Base-by-base conservation (phyloP, 2,113 vertebrate genomes). In the Pipa parva region DNA sequence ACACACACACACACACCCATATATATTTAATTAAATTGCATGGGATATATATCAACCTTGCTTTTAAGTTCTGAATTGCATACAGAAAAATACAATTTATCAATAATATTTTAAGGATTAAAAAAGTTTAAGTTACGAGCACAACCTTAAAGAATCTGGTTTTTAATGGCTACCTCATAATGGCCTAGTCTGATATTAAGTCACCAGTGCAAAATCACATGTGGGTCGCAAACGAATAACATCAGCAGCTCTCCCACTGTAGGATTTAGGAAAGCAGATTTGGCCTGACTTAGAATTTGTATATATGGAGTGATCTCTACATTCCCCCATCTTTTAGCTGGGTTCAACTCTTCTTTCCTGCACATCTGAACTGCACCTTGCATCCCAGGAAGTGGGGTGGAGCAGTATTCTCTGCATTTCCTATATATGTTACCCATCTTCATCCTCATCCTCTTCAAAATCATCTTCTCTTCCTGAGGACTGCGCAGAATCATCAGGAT, bases 161-260 rank as follows among this genome's bases (percentile, higher is more conserved):
- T 39, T n/a, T 29, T 54, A 18, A 42, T 52, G 22, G 59, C 48
- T 61, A 58, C n/a, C 58, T 52, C 48, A 12, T 21, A 25, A 24
- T 33, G 20, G 33, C n/a, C 57, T 52, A 70, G 21, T 20, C 33
- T 58, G 12, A 25, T 27, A 55, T 55, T 15, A 29, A 36, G 18
- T 58, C 10, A 4, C 48, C 66, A 70, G 66, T 61, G 49, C 57
- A 61, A 60, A 61, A 42, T n/a, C 48, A n/a, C 54, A 70, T 22
- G 33, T 20, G 21, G 46, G 50, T 50, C 54, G 48, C 56, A 11
- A 24, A 21, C 26, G 24, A 68, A 39, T 20, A 27, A 27, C n/a
- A 42, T 17, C 11, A n/a, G 13, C n/a, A 42, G 39, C 29, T 31
- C 48, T 6, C 51, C 55, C 56, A 27, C 45, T 50, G 12, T 39